Conservation (phyloP, 2,888 invertebrate genomes). For the Keiferia lycopersicella region DNA sequence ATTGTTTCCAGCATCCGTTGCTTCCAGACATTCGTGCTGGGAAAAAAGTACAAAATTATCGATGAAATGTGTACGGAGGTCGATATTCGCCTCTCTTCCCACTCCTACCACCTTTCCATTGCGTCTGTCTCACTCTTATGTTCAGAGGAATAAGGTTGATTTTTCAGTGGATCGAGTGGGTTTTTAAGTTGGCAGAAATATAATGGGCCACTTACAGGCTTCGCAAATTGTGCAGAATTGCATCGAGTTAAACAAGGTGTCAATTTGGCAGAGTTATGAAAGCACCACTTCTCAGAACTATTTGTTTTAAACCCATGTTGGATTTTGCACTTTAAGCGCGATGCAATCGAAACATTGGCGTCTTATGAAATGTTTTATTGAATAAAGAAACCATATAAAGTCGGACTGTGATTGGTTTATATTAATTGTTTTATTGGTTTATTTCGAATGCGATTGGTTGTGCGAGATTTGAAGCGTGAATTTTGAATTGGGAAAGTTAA, state of each 20-base stretch:
- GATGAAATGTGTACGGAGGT: constrained; percentile 69
- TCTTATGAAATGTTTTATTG: constrained; percentile 65
- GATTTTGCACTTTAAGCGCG: constrained; percentile 66
- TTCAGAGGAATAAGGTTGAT: constrained; percentile 27
- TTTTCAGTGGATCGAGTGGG: constrained; percentile 32
- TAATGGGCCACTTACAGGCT: constrained; percentile 78
- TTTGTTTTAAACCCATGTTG: constrained; percentile 74
- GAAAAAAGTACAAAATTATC: constrained; percentile 76
- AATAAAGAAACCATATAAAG: constrained; percentile 36
- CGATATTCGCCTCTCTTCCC: constrained; percentile 62
- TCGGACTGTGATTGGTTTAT: constrained; percentile 21
- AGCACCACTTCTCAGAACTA: constrained; percentile 75
- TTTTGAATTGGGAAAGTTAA: constrained; percentile 2
- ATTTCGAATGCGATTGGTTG: constrained; percentile 14
- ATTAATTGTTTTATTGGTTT: constrained; percentile 26
- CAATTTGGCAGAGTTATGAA: constrained; percentile 80
- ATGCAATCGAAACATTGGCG: constrained; percentile 59
- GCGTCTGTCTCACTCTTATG: constrained; percentile 35
- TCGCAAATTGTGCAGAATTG: constrained; percentile 77
- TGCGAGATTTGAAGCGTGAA: constrained; percentile 5
- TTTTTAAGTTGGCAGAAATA: constrained; percentile 53
- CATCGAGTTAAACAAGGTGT: constrained; percentile 77
- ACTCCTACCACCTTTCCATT: constrained; percentile 44
- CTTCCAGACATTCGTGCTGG: constrained; percentile 61
- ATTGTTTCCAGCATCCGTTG: constrained; percentile 11